Evolutionary conservation across 2,113 vertebrate genomes (phyloP).

Genomic region (Bufo bufo): DNA sequence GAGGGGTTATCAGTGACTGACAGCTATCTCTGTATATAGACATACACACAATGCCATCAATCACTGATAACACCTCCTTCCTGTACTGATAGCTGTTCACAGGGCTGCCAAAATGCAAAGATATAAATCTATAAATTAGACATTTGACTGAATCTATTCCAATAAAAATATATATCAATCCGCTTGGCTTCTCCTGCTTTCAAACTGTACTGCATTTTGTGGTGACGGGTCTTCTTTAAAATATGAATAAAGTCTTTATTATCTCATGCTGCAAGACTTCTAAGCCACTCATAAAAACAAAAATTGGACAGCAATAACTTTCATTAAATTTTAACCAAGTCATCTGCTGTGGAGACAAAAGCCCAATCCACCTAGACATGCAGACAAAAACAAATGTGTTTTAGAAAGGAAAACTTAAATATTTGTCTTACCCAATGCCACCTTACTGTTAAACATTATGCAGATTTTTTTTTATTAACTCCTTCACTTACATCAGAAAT

Average conservation of each 20-base stretch:
- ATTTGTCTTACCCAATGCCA: not conserved
- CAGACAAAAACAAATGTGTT: constrained; percentile 15
- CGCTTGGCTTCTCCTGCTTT: too few relatives aligned
- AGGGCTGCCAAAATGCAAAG: too few relatives aligned
- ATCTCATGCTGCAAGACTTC: not conserved
- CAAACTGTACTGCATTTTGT: too few relatives aligned
- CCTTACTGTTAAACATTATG: not conserved
- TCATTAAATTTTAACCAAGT: constrained; percentile 25
- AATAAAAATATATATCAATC: too few relatives aligned
- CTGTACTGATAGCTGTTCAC: too few relatives aligned
- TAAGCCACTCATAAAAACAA: not conserved
- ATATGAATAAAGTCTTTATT: not conserved
- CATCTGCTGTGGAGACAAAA: constrained; percentile 17
- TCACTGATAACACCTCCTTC: too few relatives aligned
- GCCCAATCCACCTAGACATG: not conserved
- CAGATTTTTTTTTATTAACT: not conserved
- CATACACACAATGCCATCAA: too few relatives aligned
- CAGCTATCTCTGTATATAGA: too few relatives aligned
- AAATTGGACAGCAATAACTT: not conserved
- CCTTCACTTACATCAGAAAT: not conserved
- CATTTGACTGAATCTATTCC: too few relatives aligned
- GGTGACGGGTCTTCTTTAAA: not conserved
- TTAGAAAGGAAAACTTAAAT: constrained; percentile 8
- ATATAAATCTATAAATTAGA: too few relatives aligned
- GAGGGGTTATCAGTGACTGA: too few relatives aligned